These are phyloP conservation scores for Drosophila ficusphila DNA, from an alignment of 1,140 invertebrate genomes.

Conservation along the genomic window DNA sequence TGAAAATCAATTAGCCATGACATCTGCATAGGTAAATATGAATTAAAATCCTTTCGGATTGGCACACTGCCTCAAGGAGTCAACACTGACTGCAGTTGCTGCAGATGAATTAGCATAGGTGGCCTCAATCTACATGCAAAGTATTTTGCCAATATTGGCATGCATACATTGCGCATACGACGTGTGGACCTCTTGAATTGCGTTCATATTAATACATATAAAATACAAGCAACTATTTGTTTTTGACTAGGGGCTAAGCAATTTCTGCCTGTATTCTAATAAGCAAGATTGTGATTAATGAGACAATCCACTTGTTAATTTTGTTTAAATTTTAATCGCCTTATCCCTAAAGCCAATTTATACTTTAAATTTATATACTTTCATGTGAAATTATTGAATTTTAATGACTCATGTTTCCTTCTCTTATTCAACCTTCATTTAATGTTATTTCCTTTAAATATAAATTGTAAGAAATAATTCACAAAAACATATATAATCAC, in stretches of 20 bases:
- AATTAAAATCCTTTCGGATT: conserved; percentile 16
- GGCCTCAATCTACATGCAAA: conserved; percentile 18
- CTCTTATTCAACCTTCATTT: too few relatives aligned
- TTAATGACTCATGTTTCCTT: too few relatives aligned
- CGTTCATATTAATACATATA: neutral
- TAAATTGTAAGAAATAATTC: neutral
- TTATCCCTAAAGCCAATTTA: too few relatives aligned
- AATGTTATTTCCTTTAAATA: neutral
- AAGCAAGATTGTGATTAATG: neutral
- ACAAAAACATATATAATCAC: neutral
- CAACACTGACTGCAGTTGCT: conserved; percentile 33
- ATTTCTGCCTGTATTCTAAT: neutral
- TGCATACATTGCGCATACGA: conserved; percentile 44
- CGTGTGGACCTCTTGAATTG: conserved; percentile 17
- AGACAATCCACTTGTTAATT: neutral
- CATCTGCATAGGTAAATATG: conserved; percentile 51
- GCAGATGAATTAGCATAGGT: conserved; percentile 32
- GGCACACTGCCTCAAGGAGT: conserved; percentile 24
- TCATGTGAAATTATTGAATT: too few relatives aligned
- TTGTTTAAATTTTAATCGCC: too few relatives aligned
- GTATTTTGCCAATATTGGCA: conserved; percentile 26
- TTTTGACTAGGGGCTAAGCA: neutral
- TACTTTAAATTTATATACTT: too few relatives aligned
- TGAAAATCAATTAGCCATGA: conserved; percentile 47
- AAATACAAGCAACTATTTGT: conserved; percentile 1